Conservation (phyloP, 2,113 vertebrate species). For the Recurvirostra avosetta region DNA sequence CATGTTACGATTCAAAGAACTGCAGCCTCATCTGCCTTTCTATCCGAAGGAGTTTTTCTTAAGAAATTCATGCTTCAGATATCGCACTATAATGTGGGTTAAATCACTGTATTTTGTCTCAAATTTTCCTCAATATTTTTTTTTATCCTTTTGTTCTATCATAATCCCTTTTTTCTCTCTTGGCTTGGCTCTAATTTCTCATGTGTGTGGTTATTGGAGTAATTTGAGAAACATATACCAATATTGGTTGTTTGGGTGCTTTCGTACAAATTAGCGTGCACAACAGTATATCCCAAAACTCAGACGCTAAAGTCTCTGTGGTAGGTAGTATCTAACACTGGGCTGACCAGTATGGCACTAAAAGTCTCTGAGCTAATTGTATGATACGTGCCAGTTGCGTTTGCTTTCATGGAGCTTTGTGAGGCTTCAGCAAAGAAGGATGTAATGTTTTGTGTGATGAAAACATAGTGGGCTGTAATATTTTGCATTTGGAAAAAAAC, state of each 20-base stretch:
- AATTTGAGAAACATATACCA: background rate
- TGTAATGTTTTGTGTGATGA: background rate
- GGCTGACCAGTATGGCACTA: background rate
- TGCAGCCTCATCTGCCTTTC: background rate
- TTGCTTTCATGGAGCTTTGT: background rate
- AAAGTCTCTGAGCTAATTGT: background rate
- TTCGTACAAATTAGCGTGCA: background rate
- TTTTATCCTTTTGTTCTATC: background rate
- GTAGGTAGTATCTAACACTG: background rate
- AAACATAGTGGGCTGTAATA: background rate
- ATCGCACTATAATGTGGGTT: background rate
- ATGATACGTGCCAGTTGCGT: background rate
- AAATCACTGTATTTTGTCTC: constrained; percentile 38
- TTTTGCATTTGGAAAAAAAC: background rate
- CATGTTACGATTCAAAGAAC: background rate
- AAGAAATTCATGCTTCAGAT: constrained; percentile 1
- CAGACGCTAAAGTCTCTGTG: background rate
- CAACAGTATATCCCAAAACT: background rate
- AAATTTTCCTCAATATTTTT: background rate
- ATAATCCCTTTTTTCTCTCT: background rate
- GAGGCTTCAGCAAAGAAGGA: background rate
- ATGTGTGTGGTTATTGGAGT: background rate
- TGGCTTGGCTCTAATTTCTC: background rate
- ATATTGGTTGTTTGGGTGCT: background rate
- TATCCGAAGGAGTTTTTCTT: constrained; percentile 17